Conservation (phyloP, 1,140 invertebrate genomes). For the Apis laboriosa region DNA sequence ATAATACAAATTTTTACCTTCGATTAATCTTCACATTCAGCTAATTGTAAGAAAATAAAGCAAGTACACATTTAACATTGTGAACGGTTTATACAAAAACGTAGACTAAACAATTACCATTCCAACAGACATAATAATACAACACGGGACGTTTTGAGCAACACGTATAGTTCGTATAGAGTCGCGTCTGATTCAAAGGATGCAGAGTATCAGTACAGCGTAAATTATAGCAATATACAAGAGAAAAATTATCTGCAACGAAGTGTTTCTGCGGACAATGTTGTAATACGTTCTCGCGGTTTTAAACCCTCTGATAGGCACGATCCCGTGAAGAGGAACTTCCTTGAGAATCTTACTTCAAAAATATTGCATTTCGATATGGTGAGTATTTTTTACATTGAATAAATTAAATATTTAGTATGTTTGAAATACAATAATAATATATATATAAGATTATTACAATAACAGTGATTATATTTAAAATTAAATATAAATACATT, state of each 20-base stretch:
- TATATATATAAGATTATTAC: background rate
- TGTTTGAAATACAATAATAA: background rate
- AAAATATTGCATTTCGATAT: conserved; percentile 89
- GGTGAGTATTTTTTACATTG: conserved; percentile 77
- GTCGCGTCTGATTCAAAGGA: conserved; percentile 59
- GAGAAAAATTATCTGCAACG: conserved; percentile 71
- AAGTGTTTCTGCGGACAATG: conserved; percentile 78
- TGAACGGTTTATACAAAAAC: background rate
- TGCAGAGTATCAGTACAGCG: conserved; percentile 64
- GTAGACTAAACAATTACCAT: conserved; percentile 32
- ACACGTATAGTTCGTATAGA: conserved; percentile 56
- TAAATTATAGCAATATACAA: conserved; percentile 62
- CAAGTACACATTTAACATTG: background rate
- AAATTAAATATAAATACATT: background rate
- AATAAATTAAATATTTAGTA: background rate
- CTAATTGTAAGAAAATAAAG: background rate
- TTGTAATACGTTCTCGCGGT: conserved; percentile 84
- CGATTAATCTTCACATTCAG: background rate
- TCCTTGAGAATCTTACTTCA: conserved; percentile 89
- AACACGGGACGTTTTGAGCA: conserved; percentile 68
- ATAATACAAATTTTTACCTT: background rate
- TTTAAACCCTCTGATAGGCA: conserved; percentile 92
- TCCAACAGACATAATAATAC: conserved; percentile 48
- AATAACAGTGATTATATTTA: background rate
- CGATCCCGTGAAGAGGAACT: conserved; percentile 89